Evolutionary conservation across 2,797 vertebrate species (phyloP), one percentile per base, ranked within the genome.

Genomic region (Uromys caudimaculatus): DNA sequence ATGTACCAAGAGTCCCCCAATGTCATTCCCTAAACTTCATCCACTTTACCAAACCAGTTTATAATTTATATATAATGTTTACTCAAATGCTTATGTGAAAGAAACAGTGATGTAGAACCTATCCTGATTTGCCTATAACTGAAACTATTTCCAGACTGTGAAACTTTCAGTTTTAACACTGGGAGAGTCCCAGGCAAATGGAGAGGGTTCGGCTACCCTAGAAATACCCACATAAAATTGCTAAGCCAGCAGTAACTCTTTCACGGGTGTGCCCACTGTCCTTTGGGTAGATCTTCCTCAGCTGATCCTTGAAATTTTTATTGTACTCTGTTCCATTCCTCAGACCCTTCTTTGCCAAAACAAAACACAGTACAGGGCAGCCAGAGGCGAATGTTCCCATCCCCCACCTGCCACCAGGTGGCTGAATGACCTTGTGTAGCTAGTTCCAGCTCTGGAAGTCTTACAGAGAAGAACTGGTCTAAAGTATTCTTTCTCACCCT

Each of bases 101-200:
- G 32, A 56, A 56, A 11, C 67, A 69, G 38, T 7, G 52, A 52
- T 12, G 41, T 78, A 87, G n/a, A 16, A 5, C 24, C 10, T 3
- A 16, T 67, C 60, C 29, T 78, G 60, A 19, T 87, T 95, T 92
- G 16, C 79, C 87, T 67, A 44, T 58, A 60, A 52, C 4, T 19
- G 21, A 89, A 52, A 29, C 35, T 78, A 24, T 78, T 95, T 52
- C 83, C 78, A 86, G 75, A 71, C 83, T 4, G 35, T 16, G 29
- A 41, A 41, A 85, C 29, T 95, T 93, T 77, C 77, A 62, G 21
- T 91, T 91, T 93, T 92, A 86, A 92, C 82, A 94, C 32, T 10
- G 16, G 60, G 32, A 97, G 41, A 41, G 82, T 82, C 67, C 56
- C 86, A 60, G 41, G 81, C 47, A 83, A 94, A 60, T 10, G 0